Conservation (phyloP, 2,888 invertebrate species). For the Drosophila robusta region DNA sequence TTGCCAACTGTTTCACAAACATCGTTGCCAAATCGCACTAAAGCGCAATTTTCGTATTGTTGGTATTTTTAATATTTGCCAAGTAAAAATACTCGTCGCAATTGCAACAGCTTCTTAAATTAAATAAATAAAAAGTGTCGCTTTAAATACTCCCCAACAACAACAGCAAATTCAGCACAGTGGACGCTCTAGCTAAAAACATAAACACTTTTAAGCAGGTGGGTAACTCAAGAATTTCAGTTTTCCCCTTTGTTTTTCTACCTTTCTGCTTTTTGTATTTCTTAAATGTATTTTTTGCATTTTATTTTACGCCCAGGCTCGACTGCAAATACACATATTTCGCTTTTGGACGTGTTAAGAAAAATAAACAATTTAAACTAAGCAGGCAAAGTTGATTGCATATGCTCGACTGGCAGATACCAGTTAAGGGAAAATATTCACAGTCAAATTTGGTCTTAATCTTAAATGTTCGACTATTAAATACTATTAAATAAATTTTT, state of each 20-base stretch:
- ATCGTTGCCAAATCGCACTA: conserved; percentile 11
- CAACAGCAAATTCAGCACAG: conserved; percentile 14
- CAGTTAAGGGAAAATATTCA: background rate
- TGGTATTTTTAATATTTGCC: conserved; percentile 3
- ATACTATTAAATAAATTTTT: too few relatives aligned
- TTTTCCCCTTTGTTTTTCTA: background rate
- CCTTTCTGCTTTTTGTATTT: conserved; percentile 10
- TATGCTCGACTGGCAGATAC: background rate
- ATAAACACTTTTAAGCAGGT: conserved; percentile 37
- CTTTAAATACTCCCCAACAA: conserved; percentile 2
- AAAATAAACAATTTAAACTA: background rate
- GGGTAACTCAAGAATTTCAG: conserved; percentile 21
- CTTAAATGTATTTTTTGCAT: conserved; percentile 17
- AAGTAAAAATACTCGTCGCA: background rate
- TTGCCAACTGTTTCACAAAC: background rate
- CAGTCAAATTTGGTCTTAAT: too few relatives aligned
- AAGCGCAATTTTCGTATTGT: background rate
- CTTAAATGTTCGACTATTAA: too few relatives aligned
- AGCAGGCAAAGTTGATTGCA: background rate
- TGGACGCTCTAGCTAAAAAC: conserved; percentile 25
- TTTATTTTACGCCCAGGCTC: conserved; percentile 41
- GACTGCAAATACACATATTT: conserved; percentile 35
- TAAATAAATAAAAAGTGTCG: conserved; percentile 1
- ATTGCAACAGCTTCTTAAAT: conserved; percentile 6
- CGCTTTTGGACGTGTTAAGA: conserved; percentile 26